These are phyloP conservation scores for Thecophora atra DNA, from an alignment of 2,888 invertebrate genomes.

Conservation along the genomic window DNA sequence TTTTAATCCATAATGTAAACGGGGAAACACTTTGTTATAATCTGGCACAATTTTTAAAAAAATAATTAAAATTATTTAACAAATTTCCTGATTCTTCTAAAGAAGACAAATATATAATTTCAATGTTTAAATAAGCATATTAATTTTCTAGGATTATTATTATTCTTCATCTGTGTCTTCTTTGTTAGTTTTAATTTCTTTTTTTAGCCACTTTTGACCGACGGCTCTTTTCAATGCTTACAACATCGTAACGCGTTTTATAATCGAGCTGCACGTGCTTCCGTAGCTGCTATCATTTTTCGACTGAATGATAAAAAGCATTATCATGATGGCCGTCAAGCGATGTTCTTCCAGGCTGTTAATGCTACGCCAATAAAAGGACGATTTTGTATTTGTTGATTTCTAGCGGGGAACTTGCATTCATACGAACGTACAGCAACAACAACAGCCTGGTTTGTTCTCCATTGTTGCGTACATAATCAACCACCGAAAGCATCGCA, in stretches of 20 bases:
- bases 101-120: too few relatives aligned
- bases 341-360: slow-evolving; percentile 30
- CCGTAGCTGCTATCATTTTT: slow-evolving; percentile 54
- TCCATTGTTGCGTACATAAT: slow-evolving; percentile 48
- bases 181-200: not conserved
- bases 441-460: slow-evolving; percentile 47
- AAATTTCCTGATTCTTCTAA: too few relatives aligned
- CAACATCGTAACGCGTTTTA: slow-evolving; percentile 11
- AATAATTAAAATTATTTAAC: too few relatives aligned
- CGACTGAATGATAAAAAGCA: slow-evolving; percentile 49
- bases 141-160: too few relatives aligned
- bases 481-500: slow-evolving; percentile 39
- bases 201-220: not conserved
- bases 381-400: slow-evolving; percentile 34
- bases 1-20: too few relatives aligned
- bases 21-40: too few relatives aligned
- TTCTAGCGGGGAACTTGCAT: slow-evolving; percentile 29
- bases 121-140: too few relatives aligned
- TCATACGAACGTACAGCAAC: slow-evolving; percentile 33
- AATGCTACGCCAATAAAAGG: slow-evolving; percentile 35
- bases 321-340: slow-evolving; percentile 25
- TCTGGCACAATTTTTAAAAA: too few relatives aligned
- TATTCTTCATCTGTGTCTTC: not conserved
- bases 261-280: slow-evolving; percentile 48
- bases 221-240: slow-evolving; percentile 12